phyloP scores from a whole-genome alignment of 1,140 invertebrate genomes.

The Bombyx mandarina region DNA sequence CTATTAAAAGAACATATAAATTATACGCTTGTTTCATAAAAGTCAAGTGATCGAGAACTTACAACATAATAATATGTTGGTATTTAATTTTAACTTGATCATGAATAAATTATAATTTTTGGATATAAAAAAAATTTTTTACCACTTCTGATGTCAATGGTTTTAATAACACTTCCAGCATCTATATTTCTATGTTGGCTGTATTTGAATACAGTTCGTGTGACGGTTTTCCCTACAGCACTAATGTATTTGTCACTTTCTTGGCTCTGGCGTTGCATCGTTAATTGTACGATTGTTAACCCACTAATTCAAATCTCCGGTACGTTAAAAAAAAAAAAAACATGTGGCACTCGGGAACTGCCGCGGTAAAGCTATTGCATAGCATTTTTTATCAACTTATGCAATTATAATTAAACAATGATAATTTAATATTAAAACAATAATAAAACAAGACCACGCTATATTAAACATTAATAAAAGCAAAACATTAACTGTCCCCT shows the following conservation, averaged over 20 bases:
- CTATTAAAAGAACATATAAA: background rate
- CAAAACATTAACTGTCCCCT: no score
- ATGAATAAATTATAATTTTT: background rate
- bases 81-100: background rate
- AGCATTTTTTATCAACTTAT: no score
- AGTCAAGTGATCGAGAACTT: background rate
- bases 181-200: slow-evolving; percentile 12
- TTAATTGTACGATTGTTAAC: slow-evolving; percentile 64
- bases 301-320: slow-evolving; percentile 59
- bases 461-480: no score
- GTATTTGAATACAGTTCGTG: slow-evolving; percentile 63
- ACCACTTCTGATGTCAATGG: background rate
- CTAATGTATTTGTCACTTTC: slow-evolving; percentile 66
- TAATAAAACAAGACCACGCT: no score
- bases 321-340: slow-evolving; percentile 39
- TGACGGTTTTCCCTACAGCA: slow-evolving; percentile 62
- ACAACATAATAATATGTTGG: slow-evolving; percentile 2
- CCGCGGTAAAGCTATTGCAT: no score
- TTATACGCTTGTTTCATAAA: background rate
- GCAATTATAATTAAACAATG: no score
- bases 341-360: background rate
- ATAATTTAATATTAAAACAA: no score
- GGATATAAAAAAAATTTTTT: background rate
- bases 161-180: slow-evolving; percentile 2
- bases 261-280: slow-evolving; percentile 49